phyloP scores from a whole-genome alignment of 2,113 vertebrate species.

The Percopsis transmontana region DNA sequence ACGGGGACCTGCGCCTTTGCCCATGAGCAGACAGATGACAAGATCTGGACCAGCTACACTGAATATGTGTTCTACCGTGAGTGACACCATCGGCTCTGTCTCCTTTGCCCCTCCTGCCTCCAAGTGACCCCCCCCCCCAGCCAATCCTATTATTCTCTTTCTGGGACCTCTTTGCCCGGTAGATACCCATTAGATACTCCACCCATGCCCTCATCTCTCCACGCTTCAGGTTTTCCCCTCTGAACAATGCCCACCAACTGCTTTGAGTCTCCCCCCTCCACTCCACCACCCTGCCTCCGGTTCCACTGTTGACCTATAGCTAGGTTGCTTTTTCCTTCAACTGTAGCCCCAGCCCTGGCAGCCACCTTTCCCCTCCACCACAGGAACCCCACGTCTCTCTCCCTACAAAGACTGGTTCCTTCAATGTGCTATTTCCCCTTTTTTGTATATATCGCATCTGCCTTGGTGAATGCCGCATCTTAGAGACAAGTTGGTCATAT shows the following conservation, averaged over 20 bases:
- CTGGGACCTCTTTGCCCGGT: conserved; percentile 58
- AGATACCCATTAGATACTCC: conserved; percentile 67
- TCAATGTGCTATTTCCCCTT: conserved; percentile 42
- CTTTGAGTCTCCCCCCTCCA: conserved; percentile 36
- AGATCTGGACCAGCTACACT: conserved; percentile 98
- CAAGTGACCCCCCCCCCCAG: conserved; percentile 33
- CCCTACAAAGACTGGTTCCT: conserved; percentile 58
- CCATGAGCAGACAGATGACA: conserved; percentile 94
- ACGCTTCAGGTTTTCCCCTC: conserved; percentile 49
- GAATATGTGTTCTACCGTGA: conserved; percentile 98
- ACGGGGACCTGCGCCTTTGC: conserved; percentile 91
- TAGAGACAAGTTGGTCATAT: conserved; percentile 59
- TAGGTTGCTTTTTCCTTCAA: conserved; percentile 35
- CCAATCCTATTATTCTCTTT: conserved; percentile 49
- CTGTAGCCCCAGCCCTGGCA: conserved; percentile 22
- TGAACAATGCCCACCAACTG: conserved; percentile 50
- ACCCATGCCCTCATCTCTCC: conserved; percentile 53
- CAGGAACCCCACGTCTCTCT: conserved; percentile 39
- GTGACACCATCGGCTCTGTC: conserved; percentile 78
- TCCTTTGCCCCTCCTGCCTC: conserved; percentile 47
- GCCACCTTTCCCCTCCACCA: conserved; percentile 17
- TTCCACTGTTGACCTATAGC: conserved; percentile 36
- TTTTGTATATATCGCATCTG: conserved; percentile 51
- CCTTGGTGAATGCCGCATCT: conserved; percentile 65
- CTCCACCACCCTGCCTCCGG: conserved; percentile 34